Percentiles rank a stretch among this genome's conserved stretches.
These are phyloP conservation scores for Halictus quadricinctus DNA, from an alignment of 2,888 invertebrate genomes.

Conservation along the genomic window DNA sequence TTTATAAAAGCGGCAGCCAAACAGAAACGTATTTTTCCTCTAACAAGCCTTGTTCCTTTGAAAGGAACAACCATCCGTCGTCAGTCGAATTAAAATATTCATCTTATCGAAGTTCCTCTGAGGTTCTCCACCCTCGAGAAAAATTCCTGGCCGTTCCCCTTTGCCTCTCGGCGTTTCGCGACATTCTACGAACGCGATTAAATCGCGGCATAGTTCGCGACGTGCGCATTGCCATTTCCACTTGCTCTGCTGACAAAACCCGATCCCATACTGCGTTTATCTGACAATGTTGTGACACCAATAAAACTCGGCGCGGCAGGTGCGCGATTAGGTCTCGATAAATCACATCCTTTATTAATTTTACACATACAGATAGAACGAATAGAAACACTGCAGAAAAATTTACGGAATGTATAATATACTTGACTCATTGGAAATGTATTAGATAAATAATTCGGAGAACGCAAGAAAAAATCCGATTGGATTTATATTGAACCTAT, in stretches of 20 bases:
- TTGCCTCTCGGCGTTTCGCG: not conserved
- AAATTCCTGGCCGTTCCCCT: not conserved
- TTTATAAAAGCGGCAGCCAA: not conserved
- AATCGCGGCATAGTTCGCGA: not conserved
- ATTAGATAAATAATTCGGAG: not conserved
- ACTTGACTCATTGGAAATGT: not conserved
- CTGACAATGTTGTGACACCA: not conserved
- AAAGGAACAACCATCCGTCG: not conserved
- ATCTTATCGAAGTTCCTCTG: not conserved
- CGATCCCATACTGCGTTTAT: not conserved
- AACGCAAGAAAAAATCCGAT: not conserved
- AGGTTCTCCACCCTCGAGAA: not conserved
- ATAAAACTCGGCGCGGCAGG: not conserved
- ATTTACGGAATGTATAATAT: too few relatives aligned
- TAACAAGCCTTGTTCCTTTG: not conserved
- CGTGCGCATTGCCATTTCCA: not conserved
- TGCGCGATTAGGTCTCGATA: not conserved
- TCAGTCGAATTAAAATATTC: constrained; percentile 1
- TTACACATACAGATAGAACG: too few relatives aligned
- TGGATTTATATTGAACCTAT: not conserved
- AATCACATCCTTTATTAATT: not conserved
- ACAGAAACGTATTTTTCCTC: not conserved
- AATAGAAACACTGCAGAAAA: too few relatives aligned
- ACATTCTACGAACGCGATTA: not conserved
- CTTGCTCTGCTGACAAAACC: not conserved